These are phyloP conservation scores for Andrena flavipes DNA, from an alignment of 2,888 invertebrate genomes.

Conservation along the genomic window DNA sequence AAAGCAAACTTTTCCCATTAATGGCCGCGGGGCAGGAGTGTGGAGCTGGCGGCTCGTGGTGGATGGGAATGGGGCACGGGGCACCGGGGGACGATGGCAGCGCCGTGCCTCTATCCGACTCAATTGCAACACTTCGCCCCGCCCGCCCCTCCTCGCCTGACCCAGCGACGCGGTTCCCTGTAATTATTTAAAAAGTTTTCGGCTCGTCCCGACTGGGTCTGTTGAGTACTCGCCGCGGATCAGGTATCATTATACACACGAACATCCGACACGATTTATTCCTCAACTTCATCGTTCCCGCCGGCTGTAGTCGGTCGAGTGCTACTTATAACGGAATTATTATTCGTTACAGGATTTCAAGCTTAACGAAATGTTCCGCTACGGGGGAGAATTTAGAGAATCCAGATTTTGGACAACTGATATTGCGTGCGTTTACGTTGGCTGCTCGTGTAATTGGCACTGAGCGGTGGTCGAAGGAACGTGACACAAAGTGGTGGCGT, in stretches of 20 bases:
- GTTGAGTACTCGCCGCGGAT: conserved; percentile 55
- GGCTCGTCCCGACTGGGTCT: conserved; percentile 38
- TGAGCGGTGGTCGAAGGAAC: neutral
- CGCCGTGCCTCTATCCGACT: conserved; percentile 77
- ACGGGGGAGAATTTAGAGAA: neutral
- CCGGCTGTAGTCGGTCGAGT: conserved; percentile 1
- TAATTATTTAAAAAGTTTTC: conserved; percentile 84
- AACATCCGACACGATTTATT: conserved; percentile 65
- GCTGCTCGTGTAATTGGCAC: neutral
- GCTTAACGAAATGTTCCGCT: neutral
- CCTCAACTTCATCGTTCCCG: conserved; percentile 44
- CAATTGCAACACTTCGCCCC: conserved; percentile 77
- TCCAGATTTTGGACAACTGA: neutral
- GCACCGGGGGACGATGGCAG: conserved; percentile 44
- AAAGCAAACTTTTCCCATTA: conserved; percentile 85
- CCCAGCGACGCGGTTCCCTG: conserved; percentile 69
- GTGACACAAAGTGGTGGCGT: neutral
- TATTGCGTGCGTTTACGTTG: neutral
- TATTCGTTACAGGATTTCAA: neutral
- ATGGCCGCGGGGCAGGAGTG: conserved; percentile 71
- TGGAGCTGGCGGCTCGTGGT: conserved; percentile 23
- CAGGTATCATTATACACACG: conserved; percentile 64
- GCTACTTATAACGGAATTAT: conserved; percentile 26
- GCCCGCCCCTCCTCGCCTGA: conserved; percentile 36
- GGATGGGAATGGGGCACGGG: conserved; percentile 16